Conservation (phyloP, 2,888 invertebrate genomes). For the Hanleya hanleyi region DNA sequence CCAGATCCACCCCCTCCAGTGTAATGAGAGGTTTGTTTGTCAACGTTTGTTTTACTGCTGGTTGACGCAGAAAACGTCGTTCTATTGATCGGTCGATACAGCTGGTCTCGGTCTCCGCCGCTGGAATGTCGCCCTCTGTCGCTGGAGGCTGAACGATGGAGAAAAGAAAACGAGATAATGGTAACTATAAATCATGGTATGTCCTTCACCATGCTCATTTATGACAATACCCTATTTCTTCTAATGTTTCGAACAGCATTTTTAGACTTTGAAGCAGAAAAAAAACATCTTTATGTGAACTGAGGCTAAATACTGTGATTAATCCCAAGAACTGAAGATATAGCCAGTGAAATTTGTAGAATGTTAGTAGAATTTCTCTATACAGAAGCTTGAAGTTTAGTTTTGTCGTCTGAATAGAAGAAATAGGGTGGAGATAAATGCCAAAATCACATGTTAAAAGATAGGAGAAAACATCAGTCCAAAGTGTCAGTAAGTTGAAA, state of each 20-base stretch:
- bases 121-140: slow-evolving; percentile 39
- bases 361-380: no score
- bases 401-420: no score
- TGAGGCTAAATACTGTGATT: no score
- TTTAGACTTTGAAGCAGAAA: not conserved
- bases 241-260: not conserved
- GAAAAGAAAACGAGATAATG: not conserved
- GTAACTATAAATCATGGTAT: not conserved
- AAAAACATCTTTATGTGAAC: no score
- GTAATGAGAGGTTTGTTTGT: not conserved
- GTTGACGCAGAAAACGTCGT: not conserved
- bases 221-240: not conserved
- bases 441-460: no score
- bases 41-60: not conserved
- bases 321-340: no score
- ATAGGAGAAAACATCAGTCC: no score
- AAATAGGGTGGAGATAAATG: no score
- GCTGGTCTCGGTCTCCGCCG: slow-evolving; percentile 20
- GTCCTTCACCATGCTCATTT: no score
- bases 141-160: slow-evolving; percentile 19
- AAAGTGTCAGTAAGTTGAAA: no score
- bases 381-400: no score
- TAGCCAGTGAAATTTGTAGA: no score
- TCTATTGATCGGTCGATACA: not conserved
- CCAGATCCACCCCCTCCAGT: not conserved